Conservation (phyloP, 2,888 invertebrate genomes). For the Bimastos eiseni region DNA sequence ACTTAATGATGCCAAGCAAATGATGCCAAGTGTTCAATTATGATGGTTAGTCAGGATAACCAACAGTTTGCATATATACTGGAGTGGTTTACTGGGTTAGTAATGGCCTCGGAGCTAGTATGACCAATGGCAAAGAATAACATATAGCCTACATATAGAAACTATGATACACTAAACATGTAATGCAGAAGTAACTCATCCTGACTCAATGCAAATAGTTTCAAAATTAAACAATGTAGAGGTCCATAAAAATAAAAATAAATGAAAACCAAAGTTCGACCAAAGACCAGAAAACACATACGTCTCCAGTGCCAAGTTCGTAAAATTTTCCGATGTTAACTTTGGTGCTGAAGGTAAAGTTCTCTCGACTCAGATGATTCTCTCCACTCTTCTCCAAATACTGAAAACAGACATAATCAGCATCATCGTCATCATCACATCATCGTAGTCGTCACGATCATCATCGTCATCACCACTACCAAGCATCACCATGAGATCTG, state of each 20-base stretch:
- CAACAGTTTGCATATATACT: no score
- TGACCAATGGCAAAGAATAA: no score
- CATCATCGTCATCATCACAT: background rate
- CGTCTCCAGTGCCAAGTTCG: conserved; percentile 32
- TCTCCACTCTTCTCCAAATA: conserved; percentile 74
- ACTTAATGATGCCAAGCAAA: no score
- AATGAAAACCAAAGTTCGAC: background rate
- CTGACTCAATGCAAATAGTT: background rate
- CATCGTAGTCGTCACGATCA: background rate
- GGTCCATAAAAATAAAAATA: background rate
- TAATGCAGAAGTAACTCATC: background rate
- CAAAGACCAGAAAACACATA: background rate
- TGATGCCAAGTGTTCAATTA: no score
- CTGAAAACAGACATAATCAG: conserved; percentile 64
- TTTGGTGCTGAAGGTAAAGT: conserved; percentile 89
- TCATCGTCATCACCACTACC: background rate
- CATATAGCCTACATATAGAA: no score
- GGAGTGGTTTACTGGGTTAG: no score
- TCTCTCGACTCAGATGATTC: conserved; percentile 75
- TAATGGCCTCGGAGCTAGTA: no score
- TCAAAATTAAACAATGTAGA: background rate
- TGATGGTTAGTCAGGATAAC: no score
- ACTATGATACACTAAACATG: background rate
- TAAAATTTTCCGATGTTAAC: conserved; percentile 84
- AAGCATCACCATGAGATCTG: no score